Conservation (phyloP, 1,140 invertebrate genomes). For the Drosophila rufa region DNA sequence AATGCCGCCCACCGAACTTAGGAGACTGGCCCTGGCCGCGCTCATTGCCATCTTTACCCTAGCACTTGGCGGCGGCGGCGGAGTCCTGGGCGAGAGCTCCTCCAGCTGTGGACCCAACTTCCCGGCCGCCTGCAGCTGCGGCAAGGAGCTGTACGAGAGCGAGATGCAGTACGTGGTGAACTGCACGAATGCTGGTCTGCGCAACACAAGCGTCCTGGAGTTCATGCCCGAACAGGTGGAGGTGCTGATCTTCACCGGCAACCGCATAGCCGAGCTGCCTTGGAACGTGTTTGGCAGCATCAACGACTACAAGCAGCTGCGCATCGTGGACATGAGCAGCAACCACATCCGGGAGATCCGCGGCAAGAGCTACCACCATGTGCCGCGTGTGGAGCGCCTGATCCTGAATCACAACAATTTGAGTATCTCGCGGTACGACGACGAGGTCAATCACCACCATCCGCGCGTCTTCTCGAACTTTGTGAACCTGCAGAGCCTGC, state of each 20-base stretch:
- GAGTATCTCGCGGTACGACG: conserved; percentile 87
- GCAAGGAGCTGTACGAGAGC: conserved; percentile 86
- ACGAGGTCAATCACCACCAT: conserved; percentile 88
- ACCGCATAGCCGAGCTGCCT: conserved; percentile 88
- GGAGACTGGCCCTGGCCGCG: conserved; percentile 44
- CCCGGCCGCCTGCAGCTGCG: conserved; percentile 87
- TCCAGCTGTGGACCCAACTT: conserved; percentile 86
- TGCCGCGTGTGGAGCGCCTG: conserved; percentile 89
- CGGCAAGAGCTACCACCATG: conserved; percentile 92
- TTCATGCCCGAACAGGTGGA: conserved; percentile 89
- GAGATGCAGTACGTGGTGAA: conserved; percentile 89
- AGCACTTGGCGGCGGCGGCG: conserved; percentile 11
- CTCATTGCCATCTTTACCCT: conserved; percentile 49
- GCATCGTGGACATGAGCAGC: conserved; percentile 91
- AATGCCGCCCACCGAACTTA: conserved; percentile 59
- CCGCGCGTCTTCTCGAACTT: conserved; percentile 93
- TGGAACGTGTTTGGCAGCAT: conserved; percentile 90
- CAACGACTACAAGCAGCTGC: conserved; percentile 87
- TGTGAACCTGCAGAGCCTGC: conserved; percentile 89
- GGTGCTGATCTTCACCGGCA: conserved; percentile 91
- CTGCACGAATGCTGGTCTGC: conserved; percentile 89
- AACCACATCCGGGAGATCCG: conserved; percentile 91
- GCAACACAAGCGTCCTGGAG: conserved; percentile 87
- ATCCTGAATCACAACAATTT: conserved; percentile 92
- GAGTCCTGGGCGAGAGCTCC: conserved; percentile 55